phyloP scores from a whole-genome alignment of 2,888 invertebrate species.

The Athalia cordata region DNA sequence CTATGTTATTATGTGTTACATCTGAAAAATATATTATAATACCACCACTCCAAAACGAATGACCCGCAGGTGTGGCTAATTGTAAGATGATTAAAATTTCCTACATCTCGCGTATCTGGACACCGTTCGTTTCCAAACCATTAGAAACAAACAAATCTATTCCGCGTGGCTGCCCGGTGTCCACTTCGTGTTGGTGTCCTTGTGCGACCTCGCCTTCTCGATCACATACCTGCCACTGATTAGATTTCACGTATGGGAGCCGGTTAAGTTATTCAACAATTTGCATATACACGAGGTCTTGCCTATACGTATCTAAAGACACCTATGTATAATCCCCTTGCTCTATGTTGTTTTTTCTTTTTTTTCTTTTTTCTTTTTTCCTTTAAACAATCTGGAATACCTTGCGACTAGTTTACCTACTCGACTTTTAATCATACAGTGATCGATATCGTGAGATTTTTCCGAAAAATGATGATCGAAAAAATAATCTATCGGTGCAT shows the following conservation, averaged over 20 bases:
- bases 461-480: too few relatives aligned
- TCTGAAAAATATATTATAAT: too few relatives aligned
- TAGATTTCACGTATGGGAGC: constrained; percentile 33
- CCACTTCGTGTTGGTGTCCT: neutral
- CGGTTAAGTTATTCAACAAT: constrained; percentile 28
- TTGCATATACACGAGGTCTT: constrained; percentile 33
- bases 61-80: neutral
- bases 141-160: constrained; percentile 28
- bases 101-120: neutral
- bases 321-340: neutral
- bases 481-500: too few relatives aligned
- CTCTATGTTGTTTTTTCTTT: constrained; percentile 1
- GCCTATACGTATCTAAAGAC: neutral
- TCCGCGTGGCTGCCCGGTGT: neutral
- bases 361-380: neutral
- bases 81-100: constrained; percentile 2
- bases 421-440: too few relatives aligned
- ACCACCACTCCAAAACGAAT: neutral
- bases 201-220: constrained; percentile 38
- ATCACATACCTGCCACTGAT: constrained; percentile 36
- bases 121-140: neutral
- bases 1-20: too few relatives aligned
- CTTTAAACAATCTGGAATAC: too few relatives aligned
- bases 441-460: too few relatives aligned
- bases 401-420: too few relatives aligned